Evolutionary conservation across 2,888 invertebrate species (phyloP).

Genomic region (Cybosia mesomella): DNA sequence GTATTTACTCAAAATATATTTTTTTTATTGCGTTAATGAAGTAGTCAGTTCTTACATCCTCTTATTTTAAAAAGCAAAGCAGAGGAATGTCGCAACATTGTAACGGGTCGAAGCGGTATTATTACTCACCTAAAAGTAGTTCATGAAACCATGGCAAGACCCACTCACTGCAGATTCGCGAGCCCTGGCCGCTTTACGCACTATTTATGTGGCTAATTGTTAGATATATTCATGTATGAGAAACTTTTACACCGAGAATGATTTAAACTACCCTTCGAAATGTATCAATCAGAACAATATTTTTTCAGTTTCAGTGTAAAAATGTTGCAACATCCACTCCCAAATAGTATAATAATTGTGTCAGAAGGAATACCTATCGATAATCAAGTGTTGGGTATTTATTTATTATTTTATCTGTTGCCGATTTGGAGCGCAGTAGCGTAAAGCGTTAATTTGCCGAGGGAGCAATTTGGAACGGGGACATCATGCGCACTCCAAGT

Average conservation of each 20-base stretch:
- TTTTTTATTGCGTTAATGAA: constrained; percentile 7
- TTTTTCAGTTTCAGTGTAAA: neutral
- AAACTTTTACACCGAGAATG: neutral
- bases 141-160: constrained; percentile 75
- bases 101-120: constrained; percentile 66
- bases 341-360: constrained; percentile 3
- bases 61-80: constrained; percentile 46
- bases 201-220: constrained; percentile 54
- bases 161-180: constrained; percentile 70
- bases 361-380: constrained; percentile 1
- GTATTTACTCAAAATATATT: neutral
- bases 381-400: constrained; percentile 37
- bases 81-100: constrained; percentile 62
- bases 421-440: constrained; percentile 65
- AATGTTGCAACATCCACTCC: neutral
- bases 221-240: constrained; percentile 19
- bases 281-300: neutral
- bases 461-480: constrained; percentile 80
- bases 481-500: constrained; percentile 73
- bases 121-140: constrained; percentile 76
- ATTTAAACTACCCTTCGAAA: neutral
- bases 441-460: constrained; percentile 77
- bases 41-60: constrained; percentile 38
- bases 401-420: constrained; percentile 61
- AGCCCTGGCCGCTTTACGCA: constrained; percentile 47